phyloP scores from a whole-genome alignment of 2,888 invertebrate species.

The Campopleginae sp. region DNA sequence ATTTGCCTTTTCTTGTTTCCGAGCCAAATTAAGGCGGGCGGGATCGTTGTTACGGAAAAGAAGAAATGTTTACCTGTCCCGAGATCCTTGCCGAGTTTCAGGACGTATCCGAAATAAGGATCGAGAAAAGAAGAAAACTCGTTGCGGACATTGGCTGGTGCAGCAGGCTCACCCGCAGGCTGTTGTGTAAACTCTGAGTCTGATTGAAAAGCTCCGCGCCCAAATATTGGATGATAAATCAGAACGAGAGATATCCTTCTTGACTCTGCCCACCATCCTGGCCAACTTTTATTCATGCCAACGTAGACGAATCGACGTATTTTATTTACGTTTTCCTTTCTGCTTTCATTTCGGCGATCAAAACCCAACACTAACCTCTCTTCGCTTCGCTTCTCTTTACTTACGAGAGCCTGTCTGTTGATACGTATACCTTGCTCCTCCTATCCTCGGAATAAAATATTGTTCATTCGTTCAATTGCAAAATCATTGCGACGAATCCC shows the following conservation, averaged over 20 bases:
- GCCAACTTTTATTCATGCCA: conserved; percentile 8
- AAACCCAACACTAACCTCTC: conserved; percentile 63
- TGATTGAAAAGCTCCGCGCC: conserved; percentile 83
- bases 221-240: conserved; percentile 83
- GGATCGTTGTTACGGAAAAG: conserved; percentile 71
- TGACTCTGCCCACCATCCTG: conserved; percentile 54
- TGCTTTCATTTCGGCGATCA: conserved; percentile 25
- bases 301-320: conserved; percentile 40
- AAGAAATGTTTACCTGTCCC: conserved; percentile 79
- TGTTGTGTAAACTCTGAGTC: conserved; percentile 81
- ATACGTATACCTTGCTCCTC: background rate
- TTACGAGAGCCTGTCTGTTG: background rate
- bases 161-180: conserved; percentile 75
- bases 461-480: conserved; percentile 48
- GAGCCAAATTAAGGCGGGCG: conserved; percentile 48
- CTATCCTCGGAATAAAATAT: background rate
- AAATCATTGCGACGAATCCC: conserved; percentile 22
- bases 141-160: conserved; percentile 31
- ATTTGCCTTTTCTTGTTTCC: conserved; percentile 29
- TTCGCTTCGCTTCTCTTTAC: conserved; percentile 9
- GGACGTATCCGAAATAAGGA: conserved; percentile 38
- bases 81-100: conserved; percentile 74
- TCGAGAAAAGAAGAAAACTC: conserved; percentile 61
- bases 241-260: conserved; percentile 70
- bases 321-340: conserved; percentile 57